phyloP scores from a whole-genome alignment of 2,888 invertebrate genomes.

The Cantharis rufa region DNA sequence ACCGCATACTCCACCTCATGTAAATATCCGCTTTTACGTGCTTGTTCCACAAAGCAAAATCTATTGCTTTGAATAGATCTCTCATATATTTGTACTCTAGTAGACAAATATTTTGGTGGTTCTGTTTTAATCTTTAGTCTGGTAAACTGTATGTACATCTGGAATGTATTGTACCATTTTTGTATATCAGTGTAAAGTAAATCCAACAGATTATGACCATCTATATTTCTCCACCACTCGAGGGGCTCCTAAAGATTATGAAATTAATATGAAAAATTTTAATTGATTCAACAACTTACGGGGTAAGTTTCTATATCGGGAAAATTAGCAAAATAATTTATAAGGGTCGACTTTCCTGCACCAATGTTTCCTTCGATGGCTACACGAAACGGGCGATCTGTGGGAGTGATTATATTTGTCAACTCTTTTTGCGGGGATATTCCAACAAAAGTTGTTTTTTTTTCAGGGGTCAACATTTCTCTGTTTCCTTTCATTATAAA shows the following conservation, averaged over 20 bases:
- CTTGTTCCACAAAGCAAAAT: conserved; percentile 76
- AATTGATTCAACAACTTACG: conserved; percentile 41
- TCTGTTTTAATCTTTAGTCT: conserved; percentile 80
- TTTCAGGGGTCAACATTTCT: conserved; percentile 39
- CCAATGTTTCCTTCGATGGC: conserved; percentile 58
- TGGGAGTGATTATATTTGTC: conserved; percentile 47
- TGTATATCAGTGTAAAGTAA: conserved; percentile 84
- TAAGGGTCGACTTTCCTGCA: conserved; percentile 55
- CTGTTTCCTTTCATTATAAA: conserved; percentile 41
- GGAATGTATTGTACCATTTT: conserved; percentile 86
- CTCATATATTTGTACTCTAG: conserved; percentile 86
- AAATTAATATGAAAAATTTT: not conserved
- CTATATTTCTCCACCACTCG: conserved; percentile 80
- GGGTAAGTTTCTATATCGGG: conserved; percentile 52
- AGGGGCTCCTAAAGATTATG: conserved; percentile 71
- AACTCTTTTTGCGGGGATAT: conserved; percentile 47
- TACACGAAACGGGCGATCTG: conserved; percentile 52
- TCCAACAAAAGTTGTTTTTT: conserved; percentile 43
- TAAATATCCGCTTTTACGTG: conserved; percentile 69
- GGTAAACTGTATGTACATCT: conserved; percentile 88
- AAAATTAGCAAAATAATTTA: conserved; percentile 51
- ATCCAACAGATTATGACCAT: conserved; percentile 80
- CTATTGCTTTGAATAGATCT: conserved; percentile 85
- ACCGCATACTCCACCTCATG: conserved; percentile 78
- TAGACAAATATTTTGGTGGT: conserved; percentile 57